Conservation (phyloP, 1,140 invertebrate genomes). For the Zaprionus tsacasi region DNA sequence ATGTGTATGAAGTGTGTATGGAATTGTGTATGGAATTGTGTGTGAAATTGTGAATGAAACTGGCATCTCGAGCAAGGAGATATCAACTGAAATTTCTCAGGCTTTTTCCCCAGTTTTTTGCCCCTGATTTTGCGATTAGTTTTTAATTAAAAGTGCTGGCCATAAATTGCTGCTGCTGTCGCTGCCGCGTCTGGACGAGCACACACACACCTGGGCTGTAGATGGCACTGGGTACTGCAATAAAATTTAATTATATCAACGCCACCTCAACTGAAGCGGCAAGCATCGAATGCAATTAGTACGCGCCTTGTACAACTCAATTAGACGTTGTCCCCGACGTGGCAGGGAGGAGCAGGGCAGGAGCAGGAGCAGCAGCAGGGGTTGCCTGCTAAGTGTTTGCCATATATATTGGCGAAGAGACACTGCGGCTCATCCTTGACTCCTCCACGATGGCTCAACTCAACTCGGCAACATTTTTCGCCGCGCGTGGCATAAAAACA, state of each 20-base stretch:
- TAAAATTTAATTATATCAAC: constrained; percentile 78
- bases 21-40: constrained; percentile 1
- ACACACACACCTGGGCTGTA: constrained; percentile 35
- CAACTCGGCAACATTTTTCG: constrained; percentile 37
- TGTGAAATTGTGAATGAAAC: not conserved
- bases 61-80: not conserved
- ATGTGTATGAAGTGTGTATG: not conserved
- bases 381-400: constrained; percentile 52
- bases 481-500: constrained; percentile 36
- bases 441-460: not conserved
- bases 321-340: constrained; percentile 56
- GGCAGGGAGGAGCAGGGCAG: not conserved
- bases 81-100: constrained; percentile 2
- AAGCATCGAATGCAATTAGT: constrained; percentile 84
- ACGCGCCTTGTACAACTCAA: constrained; percentile 82
- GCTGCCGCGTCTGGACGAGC: constrained; percentile 16
- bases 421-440: constrained; percentile 41
- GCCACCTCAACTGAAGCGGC: constrained; percentile 67
- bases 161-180: too few species aligned
- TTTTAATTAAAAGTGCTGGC: constrained; percentile 49
- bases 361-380: too few species aligned
- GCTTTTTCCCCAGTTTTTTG: too few species aligned
- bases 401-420: constrained; percentile 50
- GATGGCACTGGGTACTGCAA: constrained; percentile 47
- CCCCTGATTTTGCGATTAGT: constrained; percentile 21